Evolutionary conservation across 53 echinoderm and acorn worm genomes (phyloP).

Genomic region (Zoroaster sp.): DNA sequence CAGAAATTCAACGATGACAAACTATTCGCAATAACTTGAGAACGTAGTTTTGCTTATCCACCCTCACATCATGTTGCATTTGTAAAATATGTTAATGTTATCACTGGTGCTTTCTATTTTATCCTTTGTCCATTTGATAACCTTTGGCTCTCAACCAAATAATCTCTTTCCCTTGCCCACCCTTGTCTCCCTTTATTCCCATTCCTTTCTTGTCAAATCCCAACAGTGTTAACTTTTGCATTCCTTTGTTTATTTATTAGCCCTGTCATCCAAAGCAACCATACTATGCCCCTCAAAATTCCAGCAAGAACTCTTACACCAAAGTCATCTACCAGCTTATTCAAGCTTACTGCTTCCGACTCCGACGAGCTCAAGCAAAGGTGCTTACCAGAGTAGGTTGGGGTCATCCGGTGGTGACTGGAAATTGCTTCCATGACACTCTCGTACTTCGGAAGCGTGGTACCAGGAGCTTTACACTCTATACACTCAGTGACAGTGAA

Average conservation of each 20-base stretch:
- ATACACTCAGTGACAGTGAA: neutral
- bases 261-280: neutral
- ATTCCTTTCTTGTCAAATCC: neutral
- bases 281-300: constrained; percentile 60
- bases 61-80: too few species aligned
- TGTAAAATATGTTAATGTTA: too few species aligned
- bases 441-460: constrained; percentile 72
- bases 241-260: neutral
- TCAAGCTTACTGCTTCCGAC: constrained; percentile 59
- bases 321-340: constrained; percentile 70
- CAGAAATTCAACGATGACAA: too few species aligned
- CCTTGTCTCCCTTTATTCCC: neutral
- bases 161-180: too few species aligned
- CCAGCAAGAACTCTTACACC: constrained; percentile 57
- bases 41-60: too few species aligned
- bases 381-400: constrained; percentile 29
- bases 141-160: too few species aligned
- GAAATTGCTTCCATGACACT: constrained; percentile 65
- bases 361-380: constrained; percentile 58
- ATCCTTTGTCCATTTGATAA: too few species aligned
- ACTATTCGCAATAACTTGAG: too few species aligned
- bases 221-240: neutral
- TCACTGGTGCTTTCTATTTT: too few species aligned
- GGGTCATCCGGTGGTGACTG: constrained; percentile 65
- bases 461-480: constrained; percentile 22